Percentiles rank a stretch among this genome's conserved stretches.
phyloP scores from a whole-genome alignment of 1,140 invertebrate genomes.

The Sitophilus oryzae region DNA sequence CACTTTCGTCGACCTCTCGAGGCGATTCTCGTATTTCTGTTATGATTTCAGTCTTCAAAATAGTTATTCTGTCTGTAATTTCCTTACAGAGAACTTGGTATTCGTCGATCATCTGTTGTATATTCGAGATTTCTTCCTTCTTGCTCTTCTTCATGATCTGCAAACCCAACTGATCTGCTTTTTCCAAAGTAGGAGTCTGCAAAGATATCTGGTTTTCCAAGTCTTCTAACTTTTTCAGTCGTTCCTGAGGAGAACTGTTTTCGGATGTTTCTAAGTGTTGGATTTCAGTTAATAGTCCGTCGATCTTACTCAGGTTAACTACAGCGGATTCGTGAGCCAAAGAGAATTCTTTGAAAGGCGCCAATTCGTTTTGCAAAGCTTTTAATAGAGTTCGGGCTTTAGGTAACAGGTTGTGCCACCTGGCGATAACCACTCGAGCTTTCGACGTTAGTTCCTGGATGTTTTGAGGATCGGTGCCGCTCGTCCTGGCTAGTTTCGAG shows the following conservation, averaged over 20 bases:
- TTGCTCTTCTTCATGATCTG: conserved; percentile 53
- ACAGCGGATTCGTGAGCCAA: conserved; percentile 63
- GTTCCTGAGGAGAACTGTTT: conserved; percentile 42
- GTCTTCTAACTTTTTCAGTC: conserved; percentile 47
- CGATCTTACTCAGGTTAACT: conserved; percentile 60
- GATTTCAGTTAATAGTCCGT: conserved; percentile 61
- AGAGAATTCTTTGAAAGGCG: conserved; percentile 60
- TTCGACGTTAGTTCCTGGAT: conserved; percentile 50
- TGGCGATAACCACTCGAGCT: conserved; percentile 50
- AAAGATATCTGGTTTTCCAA: conserved; percentile 55
- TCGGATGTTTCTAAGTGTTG: conserved; percentile 54
- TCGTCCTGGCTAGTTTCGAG: conserved; percentile 51
- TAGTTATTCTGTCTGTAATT: conserved; percentile 51
- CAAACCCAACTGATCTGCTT: conserved; percentile 54
- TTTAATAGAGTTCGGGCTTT: conserved; percentile 46
- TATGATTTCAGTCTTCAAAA: conserved; percentile 47
- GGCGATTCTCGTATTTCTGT: conserved; percentile 34
- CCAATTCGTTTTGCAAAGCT: conserved; percentile 49
- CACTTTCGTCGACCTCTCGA: conserved; percentile 51
- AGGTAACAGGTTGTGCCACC: conserved; percentile 53
- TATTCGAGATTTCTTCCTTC: conserved; percentile 48
- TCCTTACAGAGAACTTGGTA: conserved; percentile 62
- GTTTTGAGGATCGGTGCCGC: conserved; percentile 57
- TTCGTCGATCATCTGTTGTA: conserved; percentile 62
- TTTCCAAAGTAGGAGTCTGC: conserved; percentile 48